Evolutionary conservation across 2,113 vertebrate species (phyloP).

Genomic region (human (Homo sapiens)): DNA sequence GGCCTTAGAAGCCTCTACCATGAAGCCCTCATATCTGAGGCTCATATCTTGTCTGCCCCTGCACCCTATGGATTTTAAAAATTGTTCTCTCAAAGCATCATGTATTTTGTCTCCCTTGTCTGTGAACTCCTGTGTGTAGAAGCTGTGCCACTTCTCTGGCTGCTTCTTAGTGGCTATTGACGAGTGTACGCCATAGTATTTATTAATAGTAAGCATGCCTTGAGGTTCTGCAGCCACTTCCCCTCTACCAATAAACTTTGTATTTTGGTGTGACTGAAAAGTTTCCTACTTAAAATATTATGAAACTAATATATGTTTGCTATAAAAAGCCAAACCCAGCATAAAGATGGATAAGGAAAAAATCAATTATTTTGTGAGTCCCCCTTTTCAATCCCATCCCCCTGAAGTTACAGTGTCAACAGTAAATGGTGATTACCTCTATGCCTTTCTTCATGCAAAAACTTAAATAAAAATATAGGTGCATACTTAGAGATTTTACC

Average conservation of each 20-base stretch:
- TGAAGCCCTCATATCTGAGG: not conserved
- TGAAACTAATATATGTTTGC: not conserved
- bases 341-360: not conserved
- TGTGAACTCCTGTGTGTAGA: not conserved
- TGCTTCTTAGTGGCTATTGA: too few relatives aligned
- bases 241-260: not conserved
- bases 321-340: not conserved
- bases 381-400: not conserved
- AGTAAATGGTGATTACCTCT: not conserved
- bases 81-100: not conserved
- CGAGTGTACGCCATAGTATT: not conserved
- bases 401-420: not conserved
- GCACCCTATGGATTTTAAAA: not conserved
- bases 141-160: not conserved
- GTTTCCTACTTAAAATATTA: not conserved
- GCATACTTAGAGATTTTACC: not conserved
- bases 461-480: not conserved
- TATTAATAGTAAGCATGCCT: not conserved
- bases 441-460: not conserved
- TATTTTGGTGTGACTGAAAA: not conserved
- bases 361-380: not conserved
- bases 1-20: not conserved
- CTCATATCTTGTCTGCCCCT: not conserved
- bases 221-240: not conserved
- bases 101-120: not conserved